Percentiles rank a stretch among this genome's conserved stretches.
phyloP scores from a whole-genome alignment of 2,888 invertebrate species.

The Volucella inanis region DNA sequence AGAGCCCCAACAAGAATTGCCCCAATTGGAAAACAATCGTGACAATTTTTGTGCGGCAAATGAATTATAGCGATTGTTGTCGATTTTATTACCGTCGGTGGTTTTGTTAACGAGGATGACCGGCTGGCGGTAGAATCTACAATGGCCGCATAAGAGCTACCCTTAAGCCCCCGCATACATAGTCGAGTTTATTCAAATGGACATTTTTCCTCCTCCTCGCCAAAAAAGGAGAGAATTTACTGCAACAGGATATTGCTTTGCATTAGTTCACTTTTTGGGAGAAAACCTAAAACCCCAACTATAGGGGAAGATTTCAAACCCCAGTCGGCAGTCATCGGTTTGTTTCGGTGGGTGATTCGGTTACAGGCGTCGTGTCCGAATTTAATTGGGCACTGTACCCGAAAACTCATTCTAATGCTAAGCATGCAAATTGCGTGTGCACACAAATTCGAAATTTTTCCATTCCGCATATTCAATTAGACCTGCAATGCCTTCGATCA shows the following conservation, averaged over 20 bases:
- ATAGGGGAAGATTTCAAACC: conserved; percentile 22
- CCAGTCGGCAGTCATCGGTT: conserved; percentile 46
- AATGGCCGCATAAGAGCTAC: conserved; percentile 46
- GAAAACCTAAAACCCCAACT: conserved; percentile 19
- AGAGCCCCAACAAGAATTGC: conserved; percentile 38
- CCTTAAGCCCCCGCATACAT: conserved; percentile 18
- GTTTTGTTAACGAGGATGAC: conserved; percentile 75
- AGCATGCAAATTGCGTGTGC: conserved; percentile 69
- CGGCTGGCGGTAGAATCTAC: conserved; percentile 49
- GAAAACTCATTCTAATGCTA: conserved; percentile 59
- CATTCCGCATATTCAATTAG: conserved; percentile 72
- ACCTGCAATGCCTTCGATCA: conserved; percentile 55
- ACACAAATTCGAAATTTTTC: conserved; percentile 69
- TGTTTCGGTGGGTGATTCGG: conserved; percentile 73
- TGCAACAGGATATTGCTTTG: conserved; percentile 72
- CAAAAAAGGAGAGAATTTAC: conserved; percentile 59
- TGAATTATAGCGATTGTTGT: conserved; percentile 77
- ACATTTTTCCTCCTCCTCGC: neutral
- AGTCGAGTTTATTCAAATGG: neutral
- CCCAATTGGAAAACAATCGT: conserved; percentile 76
- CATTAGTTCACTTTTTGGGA: conserved; percentile 68
- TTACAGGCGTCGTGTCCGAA: conserved; percentile 71
- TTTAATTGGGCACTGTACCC: conserved; percentile 73
- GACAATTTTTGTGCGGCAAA: conserved; percentile 75
- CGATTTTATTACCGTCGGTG: conserved; percentile 77